Conservation (phyloP, 2,888 invertebrate genomes). For the Acanthosepion pharaonis region DNA sequence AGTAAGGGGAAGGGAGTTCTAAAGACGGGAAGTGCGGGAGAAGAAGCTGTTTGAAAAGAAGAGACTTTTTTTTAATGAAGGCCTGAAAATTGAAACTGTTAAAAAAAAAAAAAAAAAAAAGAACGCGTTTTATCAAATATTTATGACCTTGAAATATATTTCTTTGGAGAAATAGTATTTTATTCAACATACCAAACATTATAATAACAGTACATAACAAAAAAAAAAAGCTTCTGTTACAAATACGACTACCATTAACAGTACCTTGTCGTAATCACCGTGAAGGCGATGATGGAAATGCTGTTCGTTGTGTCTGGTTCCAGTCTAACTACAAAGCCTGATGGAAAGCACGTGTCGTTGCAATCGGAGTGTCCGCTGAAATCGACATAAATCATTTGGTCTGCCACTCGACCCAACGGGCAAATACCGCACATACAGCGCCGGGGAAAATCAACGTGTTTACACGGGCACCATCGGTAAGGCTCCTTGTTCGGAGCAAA, state of each 20-base stretch:
- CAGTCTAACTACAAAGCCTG: not conserved
- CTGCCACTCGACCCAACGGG: not conserved
- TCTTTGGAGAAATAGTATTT: too few species aligned
- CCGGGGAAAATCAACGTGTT: slow-evolving; percentile 1
- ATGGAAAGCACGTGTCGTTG: not conserved
- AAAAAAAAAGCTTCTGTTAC: not conserved
- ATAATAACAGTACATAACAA: too few species aligned
- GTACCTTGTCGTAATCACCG: not conserved
- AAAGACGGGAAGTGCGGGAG: too few species aligned
- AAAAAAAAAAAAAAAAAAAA: too few species aligned
- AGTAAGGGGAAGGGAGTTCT: too few species aligned
- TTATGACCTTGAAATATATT: too few species aligned
- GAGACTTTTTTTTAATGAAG: too few species aligned
- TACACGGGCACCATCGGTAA: not conserved
- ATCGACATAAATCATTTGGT: slow-evolving; percentile 4
- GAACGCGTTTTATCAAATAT: too few species aligned
- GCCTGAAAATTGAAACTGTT: too few species aligned
- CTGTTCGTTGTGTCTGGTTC: not conserved
- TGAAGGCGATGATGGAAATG: not conserved
- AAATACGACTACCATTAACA: not conserved
- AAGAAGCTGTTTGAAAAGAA: too few species aligned
- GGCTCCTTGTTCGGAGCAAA: not conserved
- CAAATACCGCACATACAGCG: not conserved
- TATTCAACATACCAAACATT: too few species aligned
- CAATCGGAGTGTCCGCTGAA: not conserved